A percentile compares a stretch with the other conserved stretches of the same genome.
Evolutionary conservation across 2,888 invertebrate genomes (phyloP).

Genomic region (Meganola albula): DNA sequence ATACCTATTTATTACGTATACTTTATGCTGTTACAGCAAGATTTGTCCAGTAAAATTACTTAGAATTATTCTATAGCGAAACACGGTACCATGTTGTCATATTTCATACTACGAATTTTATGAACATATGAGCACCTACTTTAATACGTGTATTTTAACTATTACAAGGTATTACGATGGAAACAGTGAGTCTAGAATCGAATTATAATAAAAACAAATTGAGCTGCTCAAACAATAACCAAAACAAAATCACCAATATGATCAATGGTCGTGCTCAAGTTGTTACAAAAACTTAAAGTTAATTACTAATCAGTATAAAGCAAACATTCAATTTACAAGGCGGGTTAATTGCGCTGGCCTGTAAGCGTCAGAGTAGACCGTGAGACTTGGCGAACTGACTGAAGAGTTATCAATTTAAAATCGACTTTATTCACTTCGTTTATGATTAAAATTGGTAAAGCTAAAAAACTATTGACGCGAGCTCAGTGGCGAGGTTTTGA

Average conservation of each 20-base stretch:
- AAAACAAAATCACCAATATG: conserved; percentile 57
- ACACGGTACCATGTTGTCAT: conserved; percentile 12
- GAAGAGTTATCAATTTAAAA: no score
- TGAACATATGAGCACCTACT: conserved; percentile 17
- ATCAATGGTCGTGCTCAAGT: conserved; percentile 53
- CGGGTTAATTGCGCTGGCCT: conserved; percentile 72
- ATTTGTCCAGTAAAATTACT: conserved; percentile 6
- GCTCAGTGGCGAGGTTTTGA: no score
- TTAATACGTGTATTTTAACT: no score
- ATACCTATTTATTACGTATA: no score
- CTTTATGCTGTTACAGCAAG: conserved; percentile 3
- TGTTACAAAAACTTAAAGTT: conserved; percentile 64
- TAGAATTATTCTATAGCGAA: conserved; percentile 9
- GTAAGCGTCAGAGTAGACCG: no score
- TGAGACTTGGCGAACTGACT: no score
- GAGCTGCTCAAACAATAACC: conserved; percentile 47
- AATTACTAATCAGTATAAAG: conserved; percentile 77
- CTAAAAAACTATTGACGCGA: no score
- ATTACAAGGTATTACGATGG: no score
- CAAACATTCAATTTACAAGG: conserved; percentile 78
- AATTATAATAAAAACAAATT: no score
- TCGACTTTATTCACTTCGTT: no score
- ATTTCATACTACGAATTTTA: conserved; percentile 15
- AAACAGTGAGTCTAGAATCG: no score
- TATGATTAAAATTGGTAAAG: no score